Evolutionary conservation across 2,888 invertebrate species (phyloP), one percentile per base, ranked within the genome.

Genomic region (Tipula confusa): DNA sequence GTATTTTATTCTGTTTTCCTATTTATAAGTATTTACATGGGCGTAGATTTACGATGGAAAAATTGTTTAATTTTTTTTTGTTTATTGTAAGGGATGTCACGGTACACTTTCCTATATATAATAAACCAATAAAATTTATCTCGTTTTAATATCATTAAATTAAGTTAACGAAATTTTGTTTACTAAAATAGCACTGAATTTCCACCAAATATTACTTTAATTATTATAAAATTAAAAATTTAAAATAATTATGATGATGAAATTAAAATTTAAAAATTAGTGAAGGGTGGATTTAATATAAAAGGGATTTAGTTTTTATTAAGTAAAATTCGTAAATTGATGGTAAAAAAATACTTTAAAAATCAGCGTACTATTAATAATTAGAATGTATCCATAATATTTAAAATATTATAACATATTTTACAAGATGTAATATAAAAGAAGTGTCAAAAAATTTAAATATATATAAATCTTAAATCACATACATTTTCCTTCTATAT

Each of bases 61-160:
- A 24, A 24, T 64, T 24, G 18, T 64, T 24, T 64, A 2, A 11
- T 9, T 24, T 9, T 64, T 64, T n/a, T n/a, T n/a, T n/a, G n/a
- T n/a, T 64, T 24, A 64, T 64, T 24, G 64, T 24, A 24, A 64
- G 64, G 64, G 64, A 64, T 64, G 64, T 64, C 64, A 64, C 43
- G 15, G 43, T 43, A 43, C 64, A 18, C 64, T n/a, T n/a, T n/a
- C n/a, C n/a, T n/a, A n/a, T n/a, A n/a, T n/a, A 64, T 64, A 64
- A 64, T 64, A 64, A 64, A 64, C 64, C 64, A 64, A 64, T 64
- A 64, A 64, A 64, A 64, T 64, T 64, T 64, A 64, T 64, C 64
- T 64, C 64, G 64, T 24, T 64, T 64, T 64, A 64, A 64, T 64
- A 64, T 24, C 24, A 0, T 24, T 64, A 64, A 64, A 64, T 64